phyloP scores from a whole-genome alignment of 2,888 invertebrate genomes.

The Idaea straminata region DNA sequence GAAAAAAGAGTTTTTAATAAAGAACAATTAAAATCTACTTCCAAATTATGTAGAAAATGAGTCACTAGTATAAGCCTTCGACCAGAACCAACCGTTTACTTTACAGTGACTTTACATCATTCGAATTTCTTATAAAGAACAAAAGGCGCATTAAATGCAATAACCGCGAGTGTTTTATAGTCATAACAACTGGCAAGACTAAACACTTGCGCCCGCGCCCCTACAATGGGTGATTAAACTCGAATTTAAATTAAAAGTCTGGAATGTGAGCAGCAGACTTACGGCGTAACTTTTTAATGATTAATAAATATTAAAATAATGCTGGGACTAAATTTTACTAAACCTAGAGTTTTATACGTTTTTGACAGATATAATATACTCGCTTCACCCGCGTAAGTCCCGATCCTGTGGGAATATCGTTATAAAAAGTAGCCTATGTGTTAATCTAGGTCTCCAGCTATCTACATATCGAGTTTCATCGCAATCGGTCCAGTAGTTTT shows the following conservation, averaged over 20 bases:
- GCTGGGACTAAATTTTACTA: too few relatives aligned
- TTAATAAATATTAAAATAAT: too few relatives aligned
- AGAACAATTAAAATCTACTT: neutral
- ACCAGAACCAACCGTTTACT: neutral
- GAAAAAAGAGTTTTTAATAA: neutral
- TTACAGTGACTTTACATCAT: constrained; percentile 8
- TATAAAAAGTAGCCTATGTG: too few relatives aligned
- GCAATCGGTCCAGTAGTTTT: too few relatives aligned
- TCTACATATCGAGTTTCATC: too few relatives aligned
- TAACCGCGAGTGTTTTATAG: constrained; percentile 21
- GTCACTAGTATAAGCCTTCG: neutral
- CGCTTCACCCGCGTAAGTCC: too few relatives aligned
- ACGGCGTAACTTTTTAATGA: neutral
- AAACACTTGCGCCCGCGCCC: constrained; percentile 20
- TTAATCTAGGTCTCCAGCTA: too few relatives aligned
- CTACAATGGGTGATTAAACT: constrained; percentile 24
- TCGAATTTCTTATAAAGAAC: constrained; percentile 15
- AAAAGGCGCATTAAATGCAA: constrained; percentile 21
- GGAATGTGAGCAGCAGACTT: neutral
- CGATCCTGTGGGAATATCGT: too few relatives aligned
- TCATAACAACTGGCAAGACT: constrained; percentile 26
- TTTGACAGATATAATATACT: too few relatives aligned
- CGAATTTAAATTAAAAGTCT: constrained; percentile 11
- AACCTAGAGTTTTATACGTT: too few relatives aligned
- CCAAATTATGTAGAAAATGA: neutral